Conservation (phyloP, 2,113 vertebrate species). For the Melanocharis versteri region DNA sequence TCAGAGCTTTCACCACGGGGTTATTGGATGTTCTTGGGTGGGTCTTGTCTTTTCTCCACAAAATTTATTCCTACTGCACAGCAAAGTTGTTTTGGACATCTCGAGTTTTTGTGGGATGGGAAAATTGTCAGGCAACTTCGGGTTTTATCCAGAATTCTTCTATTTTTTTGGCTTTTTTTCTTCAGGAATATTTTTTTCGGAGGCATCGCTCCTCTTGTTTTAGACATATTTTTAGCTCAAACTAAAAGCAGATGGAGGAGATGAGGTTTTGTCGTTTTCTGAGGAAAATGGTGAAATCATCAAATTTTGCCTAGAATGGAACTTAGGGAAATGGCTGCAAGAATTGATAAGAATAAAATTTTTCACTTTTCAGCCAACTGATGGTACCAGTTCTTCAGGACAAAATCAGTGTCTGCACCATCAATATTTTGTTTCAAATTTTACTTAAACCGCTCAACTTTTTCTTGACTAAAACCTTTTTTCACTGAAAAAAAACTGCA, state of each 20-base stretch:
- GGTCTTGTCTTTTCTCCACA: background rate
- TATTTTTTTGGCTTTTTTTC: background rate
- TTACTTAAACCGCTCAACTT: background rate
- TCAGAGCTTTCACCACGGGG: background rate
- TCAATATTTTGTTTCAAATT: background rate
- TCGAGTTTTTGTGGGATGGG: slow-evolving; percentile 37
- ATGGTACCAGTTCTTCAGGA: background rate
- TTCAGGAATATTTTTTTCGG: background rate
- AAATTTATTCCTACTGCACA: background rate
- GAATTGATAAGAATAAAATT: background rate
- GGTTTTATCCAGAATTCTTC: background rate
- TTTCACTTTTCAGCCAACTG: background rate
- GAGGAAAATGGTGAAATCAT: slow-evolving; percentile 24
- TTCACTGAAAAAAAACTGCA: background rate
- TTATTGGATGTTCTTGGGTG: slow-evolving; percentile 17
- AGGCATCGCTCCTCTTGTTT: background rate
- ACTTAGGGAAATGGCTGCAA: background rate
- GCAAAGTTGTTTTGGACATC: slow-evolving; percentile 20
- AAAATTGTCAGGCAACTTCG: slow-evolving; percentile 16
- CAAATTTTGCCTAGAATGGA: background rate
- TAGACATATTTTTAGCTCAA: slow-evolving; percentile 18
- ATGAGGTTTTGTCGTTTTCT: background rate
- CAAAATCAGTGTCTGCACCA: background rate
- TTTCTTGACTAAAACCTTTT: background rate
- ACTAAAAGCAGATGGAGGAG: slow-evolving; percentile 46